Conservation (phyloP, 2,797 vertebrate genomes). For the Liparis tanakae region DNA sequence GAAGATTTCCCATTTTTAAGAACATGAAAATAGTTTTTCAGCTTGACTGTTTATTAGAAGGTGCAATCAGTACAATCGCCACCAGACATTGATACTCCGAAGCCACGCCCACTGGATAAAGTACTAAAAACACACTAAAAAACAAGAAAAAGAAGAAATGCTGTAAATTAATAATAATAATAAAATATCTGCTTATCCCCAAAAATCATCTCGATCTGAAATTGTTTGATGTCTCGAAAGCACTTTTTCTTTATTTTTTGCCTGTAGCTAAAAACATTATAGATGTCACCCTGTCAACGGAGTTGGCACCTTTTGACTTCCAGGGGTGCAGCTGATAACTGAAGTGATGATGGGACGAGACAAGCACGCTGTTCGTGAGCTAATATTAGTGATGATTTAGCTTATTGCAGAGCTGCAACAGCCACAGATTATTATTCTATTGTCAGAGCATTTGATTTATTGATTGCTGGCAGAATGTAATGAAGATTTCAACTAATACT, state of each 20-base stretch:
- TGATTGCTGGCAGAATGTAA: too few relatives aligned
- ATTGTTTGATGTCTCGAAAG: too few relatives aligned
- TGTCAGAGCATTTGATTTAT: not conserved
- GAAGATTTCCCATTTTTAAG: slow-evolving; percentile 6
- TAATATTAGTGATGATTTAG: not conserved
- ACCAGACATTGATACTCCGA: not conserved
- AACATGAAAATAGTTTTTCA: not conserved
- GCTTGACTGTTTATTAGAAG: slow-evolving; percentile 18
- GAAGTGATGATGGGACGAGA: not conserved
- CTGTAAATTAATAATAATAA: too few relatives aligned
- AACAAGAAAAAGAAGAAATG: too few relatives aligned
- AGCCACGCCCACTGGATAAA: not conserved
- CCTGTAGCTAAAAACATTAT: not conserved
- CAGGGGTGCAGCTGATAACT: not conserved
- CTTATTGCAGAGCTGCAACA: not conserved
- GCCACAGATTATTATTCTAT: not conserved
- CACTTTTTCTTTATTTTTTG: too few relatives aligned
- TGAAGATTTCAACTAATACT: too few relatives aligned
- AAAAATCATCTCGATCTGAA: too few relatives aligned
- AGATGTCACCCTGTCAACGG: not conserved
- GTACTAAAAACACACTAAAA: too few relatives aligned
- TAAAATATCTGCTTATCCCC: too few relatives aligned
- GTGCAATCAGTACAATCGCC: slow-evolving; percentile 3
- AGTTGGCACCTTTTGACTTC: not conserved
- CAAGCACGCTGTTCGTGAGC: not conserved